Conservation (phyloP, 2,797 vertebrate species). For the Falco berigora region DNA sequence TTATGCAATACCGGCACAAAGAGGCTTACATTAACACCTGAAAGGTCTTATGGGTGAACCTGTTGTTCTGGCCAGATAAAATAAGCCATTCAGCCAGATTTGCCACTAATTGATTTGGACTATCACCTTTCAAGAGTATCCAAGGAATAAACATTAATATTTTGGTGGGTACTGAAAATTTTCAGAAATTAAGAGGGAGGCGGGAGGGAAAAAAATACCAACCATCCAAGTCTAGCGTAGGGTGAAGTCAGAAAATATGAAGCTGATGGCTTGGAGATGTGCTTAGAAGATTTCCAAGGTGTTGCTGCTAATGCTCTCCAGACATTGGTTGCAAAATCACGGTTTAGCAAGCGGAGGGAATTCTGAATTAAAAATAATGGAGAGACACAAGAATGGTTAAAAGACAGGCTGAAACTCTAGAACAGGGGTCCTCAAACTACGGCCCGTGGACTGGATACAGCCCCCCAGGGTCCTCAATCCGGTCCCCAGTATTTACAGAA, state of each 20-base stretch:
- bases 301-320: not conserved
- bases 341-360: slow-evolving; percentile 59
- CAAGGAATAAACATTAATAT: not conserved
- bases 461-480: no score
- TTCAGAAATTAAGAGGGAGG: not conserved
- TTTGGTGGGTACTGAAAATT: not conserved
- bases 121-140: not conserved
- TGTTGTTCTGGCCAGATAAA: not conserved
- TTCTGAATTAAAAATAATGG: slow-evolving; percentile 48
- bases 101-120: not conserved
- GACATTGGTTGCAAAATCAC: slow-evolving; percentile 11
- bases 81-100: not conserved
- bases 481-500: no score
- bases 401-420: not conserved
- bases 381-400: not conserved
- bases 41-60: not conserved
- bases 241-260: slow-evolving; percentile 69
- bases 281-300: slow-evolving; percentile 17
- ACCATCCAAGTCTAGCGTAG: slow-evolving; percentile 77
- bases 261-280: slow-evolving; percentile 58
- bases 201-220: slow-evolving; percentile 10
- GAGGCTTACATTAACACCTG: not conserved
- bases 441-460: no score
- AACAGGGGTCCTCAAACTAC: no score
- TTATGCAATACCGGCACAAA: not conserved